Evolutionary conservation across 1,140 invertebrate genomes (phyloP).

Genomic region (Stegodyphus mimosarum): DNA sequence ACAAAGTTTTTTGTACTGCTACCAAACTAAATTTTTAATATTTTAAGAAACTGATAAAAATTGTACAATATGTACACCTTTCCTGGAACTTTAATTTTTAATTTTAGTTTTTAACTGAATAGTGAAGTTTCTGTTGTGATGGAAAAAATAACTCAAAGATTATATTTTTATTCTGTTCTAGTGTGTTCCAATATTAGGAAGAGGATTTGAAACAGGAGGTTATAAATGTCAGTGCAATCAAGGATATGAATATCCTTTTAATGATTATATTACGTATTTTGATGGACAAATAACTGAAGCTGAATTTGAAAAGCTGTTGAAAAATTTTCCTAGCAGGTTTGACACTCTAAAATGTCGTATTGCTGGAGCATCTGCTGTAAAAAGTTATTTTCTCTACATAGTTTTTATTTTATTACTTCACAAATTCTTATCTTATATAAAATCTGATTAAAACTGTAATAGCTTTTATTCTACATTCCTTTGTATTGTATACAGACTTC

Average conservation of each 20-base stretch:
- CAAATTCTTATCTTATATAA: not conserved
- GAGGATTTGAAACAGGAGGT: slow-evolving; percentile 91
- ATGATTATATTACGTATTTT: slow-evolving; percentile 93
- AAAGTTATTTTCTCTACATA: slow-evolving; percentile 20
- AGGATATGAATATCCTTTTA: slow-evolving; percentile 97
- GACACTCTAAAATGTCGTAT: slow-evolving; percentile 82
- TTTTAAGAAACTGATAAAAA: too few species aligned
- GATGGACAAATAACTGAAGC: slow-evolving; percentile 96
- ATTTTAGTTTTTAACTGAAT: too few species aligned
- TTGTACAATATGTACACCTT: too few species aligned
- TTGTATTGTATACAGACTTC: not conserved
- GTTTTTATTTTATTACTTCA: slow-evolving; percentile 33
- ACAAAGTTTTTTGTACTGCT: too few species aligned
- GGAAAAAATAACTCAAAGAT: too few species aligned
- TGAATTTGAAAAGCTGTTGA: slow-evolving; percentile 88
- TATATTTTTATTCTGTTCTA: slow-evolving; percentile 66
- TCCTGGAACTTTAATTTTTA: not conserved
- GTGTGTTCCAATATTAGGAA: slow-evolving; percentile 93
- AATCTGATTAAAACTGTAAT: not conserved
- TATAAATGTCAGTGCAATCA: slow-evolving; percentile 99
- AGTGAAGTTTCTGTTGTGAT: too few species aligned
- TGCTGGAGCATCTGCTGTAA: slow-evolving; percentile 71
- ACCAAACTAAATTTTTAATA: too few species aligned
- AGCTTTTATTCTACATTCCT: not conserved
- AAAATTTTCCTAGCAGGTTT: slow-evolving; percentile 72